Conservation (phyloP, 2,888 invertebrate species). For the Lottia scabra region DNA sequence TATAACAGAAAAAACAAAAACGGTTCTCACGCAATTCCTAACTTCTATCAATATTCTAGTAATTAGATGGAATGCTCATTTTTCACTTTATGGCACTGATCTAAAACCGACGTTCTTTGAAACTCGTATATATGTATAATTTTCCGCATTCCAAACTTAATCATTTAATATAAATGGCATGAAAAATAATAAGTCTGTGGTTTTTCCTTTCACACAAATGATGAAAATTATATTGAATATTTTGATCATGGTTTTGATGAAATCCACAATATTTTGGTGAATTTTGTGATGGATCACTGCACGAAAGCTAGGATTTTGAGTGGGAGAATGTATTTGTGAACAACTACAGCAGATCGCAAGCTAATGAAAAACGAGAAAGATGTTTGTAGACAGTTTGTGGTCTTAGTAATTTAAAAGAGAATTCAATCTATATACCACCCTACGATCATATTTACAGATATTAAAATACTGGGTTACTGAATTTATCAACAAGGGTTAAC, state of each 20-base stretch:
- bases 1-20: neutral
- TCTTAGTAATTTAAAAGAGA: too few relatives aligned
- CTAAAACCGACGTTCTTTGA: neutral
- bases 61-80: neutral
- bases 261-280: too few relatives aligned
- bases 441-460: conserved; percentile 2
- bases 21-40: neutral
- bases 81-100: neutral
- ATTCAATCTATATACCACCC: neutral
- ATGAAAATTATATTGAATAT: neutral
- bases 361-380: too few relatives aligned
- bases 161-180: neutral
- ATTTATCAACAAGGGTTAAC: too few relatives aligned
- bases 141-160: neutral
- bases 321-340: too few relatives aligned
- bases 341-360: too few relatives aligned
- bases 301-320: too few relatives aligned
- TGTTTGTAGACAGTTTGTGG: too few relatives aligned
- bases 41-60: neutral
- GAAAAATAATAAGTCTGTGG: neutral
- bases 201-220: neutral
- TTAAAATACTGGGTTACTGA: neutral
- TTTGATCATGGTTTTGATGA: too few relatives aligned
- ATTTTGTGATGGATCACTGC: too few relatives aligned
- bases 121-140: neutral